Percentiles rank a stretch among this genome's conserved stretches.
Evolutionary conservation across 2,113 vertebrate genomes (phyloP).

Genomic region (Numida meleagris): DNA sequence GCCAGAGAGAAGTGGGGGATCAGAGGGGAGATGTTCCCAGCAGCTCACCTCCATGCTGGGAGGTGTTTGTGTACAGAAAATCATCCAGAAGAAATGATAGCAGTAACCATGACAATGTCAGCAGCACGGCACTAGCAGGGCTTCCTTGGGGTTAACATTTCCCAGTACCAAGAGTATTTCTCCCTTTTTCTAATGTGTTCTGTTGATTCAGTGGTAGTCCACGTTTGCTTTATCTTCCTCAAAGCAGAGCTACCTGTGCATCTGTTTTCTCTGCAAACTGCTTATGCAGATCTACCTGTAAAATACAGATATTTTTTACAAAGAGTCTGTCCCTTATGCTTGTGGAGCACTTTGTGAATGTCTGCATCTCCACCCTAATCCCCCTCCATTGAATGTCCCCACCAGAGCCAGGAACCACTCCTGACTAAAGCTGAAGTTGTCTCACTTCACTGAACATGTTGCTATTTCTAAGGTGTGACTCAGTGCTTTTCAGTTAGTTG

Average conservation of each 20-base stretch:
- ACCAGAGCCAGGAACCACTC: background rate
- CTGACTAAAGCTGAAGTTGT: background rate
- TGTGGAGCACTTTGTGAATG: background rate
- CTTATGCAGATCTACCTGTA: background rate
- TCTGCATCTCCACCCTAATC: background rate
- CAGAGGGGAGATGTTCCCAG: background rate
- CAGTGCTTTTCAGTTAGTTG: background rate
- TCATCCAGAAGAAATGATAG: background rate
- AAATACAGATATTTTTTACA: background rate
- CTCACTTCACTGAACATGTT: background rate
- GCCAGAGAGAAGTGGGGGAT: background rate
- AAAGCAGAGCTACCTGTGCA: background rate
- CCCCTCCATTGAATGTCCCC: background rate
- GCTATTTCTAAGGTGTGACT: background rate
- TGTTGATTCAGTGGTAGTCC: background rate
- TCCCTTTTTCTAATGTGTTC: background rate
- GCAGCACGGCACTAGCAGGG: background rate
- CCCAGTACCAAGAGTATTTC: accelerated
- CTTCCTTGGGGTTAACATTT: background rate
- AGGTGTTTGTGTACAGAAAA: background rate
- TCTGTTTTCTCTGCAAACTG: background rate
- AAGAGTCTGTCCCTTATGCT: background rate
- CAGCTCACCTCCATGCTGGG: background rate
- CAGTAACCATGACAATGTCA: conserved; percentile 29
- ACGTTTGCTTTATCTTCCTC: background rate